These are phyloP conservation scores for Patella caerulea DNA, from an alignment of 2,888 invertebrate genomes.

Conservation along the genomic window DNA sequence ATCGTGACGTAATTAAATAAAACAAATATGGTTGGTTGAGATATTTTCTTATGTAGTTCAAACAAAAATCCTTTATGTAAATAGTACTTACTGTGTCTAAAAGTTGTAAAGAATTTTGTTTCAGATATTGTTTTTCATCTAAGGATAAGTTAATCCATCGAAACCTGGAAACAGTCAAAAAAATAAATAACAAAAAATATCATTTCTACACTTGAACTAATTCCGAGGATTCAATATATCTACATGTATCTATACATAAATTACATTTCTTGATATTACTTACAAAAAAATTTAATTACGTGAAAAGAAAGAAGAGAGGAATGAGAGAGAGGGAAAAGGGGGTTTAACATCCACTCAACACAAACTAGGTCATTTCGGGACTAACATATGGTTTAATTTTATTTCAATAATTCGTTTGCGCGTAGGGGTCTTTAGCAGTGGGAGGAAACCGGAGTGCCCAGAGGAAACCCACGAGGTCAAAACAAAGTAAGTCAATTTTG, in stretches of 20 bases:
- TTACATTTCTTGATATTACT: not conserved
- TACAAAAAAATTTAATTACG: not conserved
- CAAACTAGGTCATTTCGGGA: too few relatives aligned
- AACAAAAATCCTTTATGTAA: too few relatives aligned
- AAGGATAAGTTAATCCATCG: conserved; percentile 91
- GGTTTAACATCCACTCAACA: too few relatives aligned
- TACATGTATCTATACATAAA: not conserved
- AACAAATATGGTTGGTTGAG: too few relatives aligned
- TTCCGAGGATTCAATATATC: not conserved
- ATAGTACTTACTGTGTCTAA: conserved; percentile 56
- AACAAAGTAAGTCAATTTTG: too few relatives aligned
- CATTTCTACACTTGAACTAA: not conserved
- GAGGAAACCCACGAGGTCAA: too few relatives aligned
- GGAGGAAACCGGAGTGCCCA: too few relatives aligned
- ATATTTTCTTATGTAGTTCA: too few relatives aligned
- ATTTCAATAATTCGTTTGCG: not conserved
- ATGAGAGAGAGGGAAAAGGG: too few relatives aligned
- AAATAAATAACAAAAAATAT: not conserved
- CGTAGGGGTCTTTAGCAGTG: too few relatives aligned
- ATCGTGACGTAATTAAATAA: too few relatives aligned
- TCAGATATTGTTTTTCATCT: conserved; percentile 89
- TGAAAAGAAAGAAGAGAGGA: not conserved
- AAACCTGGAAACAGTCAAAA: conserved; percentile 69
- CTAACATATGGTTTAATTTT: too few relatives aligned
- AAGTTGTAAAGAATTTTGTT: conserved; percentile 74